These are phyloP conservation scores for Oxyura jamaicensis DNA, from an alignment of 2,113 vertebrate genomes.

Conservation along the genomic window DNA sequence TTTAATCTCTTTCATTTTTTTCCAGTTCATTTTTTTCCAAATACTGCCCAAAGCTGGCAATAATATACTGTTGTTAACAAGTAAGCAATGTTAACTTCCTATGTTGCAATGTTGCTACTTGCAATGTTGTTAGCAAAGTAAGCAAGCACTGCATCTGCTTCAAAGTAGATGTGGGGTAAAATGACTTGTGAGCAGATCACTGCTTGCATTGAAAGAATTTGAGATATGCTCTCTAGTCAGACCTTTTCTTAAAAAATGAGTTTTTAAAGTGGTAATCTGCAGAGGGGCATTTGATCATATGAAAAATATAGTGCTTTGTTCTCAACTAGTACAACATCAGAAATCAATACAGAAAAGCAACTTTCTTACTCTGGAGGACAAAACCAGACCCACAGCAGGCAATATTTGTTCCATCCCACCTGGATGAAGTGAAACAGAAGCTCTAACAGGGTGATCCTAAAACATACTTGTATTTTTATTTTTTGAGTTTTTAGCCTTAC, in stretches of 20 bases:
- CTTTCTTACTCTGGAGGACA: not conserved
- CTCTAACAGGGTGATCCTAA: not conserved
- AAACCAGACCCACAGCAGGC: not conserved
- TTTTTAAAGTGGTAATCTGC: not conserved
- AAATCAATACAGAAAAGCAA: not conserved
- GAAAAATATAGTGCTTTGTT: not conserved
- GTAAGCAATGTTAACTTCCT: not conserved
- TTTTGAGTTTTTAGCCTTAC: not conserved
- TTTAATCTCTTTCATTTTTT: not conserved
- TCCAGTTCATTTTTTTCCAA: not conserved
- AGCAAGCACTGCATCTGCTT: fast-evolving
- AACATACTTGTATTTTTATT: not conserved
- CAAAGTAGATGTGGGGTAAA: not conserved
- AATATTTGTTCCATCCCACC: not conserved
- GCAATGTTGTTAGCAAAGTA: not conserved
- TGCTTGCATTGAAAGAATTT: not conserved
- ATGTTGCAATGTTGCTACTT: too few species aligned
- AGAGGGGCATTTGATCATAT: not conserved
- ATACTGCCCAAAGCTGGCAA: not conserved
- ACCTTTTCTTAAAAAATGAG: not conserved
- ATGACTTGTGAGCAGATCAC: not conserved
- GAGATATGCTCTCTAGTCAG: not conserved
- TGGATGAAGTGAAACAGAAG: not conserved
- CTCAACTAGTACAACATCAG: not conserved
- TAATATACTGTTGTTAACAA: not conserved